Evolutionary conservation across 2,797 vertebrate genomes (phyloP).

Genomic region (Odontamblyopus rebecca): DNA sequence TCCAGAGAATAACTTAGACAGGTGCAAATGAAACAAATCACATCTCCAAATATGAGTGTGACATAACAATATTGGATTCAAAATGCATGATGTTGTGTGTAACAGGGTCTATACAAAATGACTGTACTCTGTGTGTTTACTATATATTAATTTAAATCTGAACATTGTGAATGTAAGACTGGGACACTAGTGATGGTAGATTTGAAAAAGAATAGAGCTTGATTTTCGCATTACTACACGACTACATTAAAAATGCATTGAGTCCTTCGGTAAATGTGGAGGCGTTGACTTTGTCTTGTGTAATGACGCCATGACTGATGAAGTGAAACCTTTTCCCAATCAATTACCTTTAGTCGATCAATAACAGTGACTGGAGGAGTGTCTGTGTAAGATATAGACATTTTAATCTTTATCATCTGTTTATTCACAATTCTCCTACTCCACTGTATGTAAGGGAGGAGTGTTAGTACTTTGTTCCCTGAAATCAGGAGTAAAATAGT

Average conservation of each 20-base stretch:
- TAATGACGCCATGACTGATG: conserved; percentile 8
- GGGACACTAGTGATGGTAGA: neutral
- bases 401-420: neutral
- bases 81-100: too few species aligned
- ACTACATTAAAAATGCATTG: neutral
- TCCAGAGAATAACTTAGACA: neutral
- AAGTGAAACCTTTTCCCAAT: conserved; percentile 37
- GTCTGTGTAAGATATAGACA: conserved; percentile 5
- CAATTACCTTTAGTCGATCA: conserved; percentile 45
- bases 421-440: neutral
- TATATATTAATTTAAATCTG: too few species aligned
- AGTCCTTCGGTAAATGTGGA: neutral
- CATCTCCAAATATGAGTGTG: neutral
- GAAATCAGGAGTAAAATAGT: conserved; percentile 23
- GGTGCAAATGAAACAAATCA: neutral
- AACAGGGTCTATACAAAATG: too few species aligned
- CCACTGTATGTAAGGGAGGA: neutral
- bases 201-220: neutral
- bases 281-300: conserved; percentile 3
- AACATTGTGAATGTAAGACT: too few species aligned
- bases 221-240: neutral
- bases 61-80: too few species aligned
- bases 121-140: too few species aligned
- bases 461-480: conserved; percentile 16
- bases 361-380: conserved; percentile 26